Evolutionary conservation across 2,888 invertebrate genomes (phyloP), one percentile per base, ranked within the genome.

Genomic region (Dione vanillae): DNA sequence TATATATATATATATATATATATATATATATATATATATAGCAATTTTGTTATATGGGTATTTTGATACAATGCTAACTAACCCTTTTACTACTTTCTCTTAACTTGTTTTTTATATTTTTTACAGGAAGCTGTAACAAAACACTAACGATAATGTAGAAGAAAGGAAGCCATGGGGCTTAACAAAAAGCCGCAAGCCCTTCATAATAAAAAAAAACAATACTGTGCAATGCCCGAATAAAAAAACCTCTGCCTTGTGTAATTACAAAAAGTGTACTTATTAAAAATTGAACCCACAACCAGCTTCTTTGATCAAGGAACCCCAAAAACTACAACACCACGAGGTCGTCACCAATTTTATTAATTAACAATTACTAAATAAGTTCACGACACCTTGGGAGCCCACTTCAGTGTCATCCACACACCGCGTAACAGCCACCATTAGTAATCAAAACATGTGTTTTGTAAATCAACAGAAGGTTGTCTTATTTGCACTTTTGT

Each of bases 341-440:
- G 37, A 49, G 49, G 49, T 49, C 49, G 19, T 19, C 49, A 19
- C 19, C 10, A 10, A 19, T 49, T 12, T 16, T 19, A 11, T 49
- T 49, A 19, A 49, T 49, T 19, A 49, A 49, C 19, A 49, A 49
- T 10, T 49, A 49, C 49, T 49, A 49, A 49, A 49, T 49, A 49
- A 11, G 49, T 49, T 19, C 49, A 49, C 19, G 49, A 49, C 49
- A 19, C 49, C 49, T 49, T 49, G 49, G 49, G 11, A 49, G 6
- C 49, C 49, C 49, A 49, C 49, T 10, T 19, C 19, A 49, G 10
- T 49, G 10, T 19, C 16, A 19, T 19, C 10, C 51, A 35, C 52
- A 35, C 37, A 37, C 37, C 27, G 47, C 47, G 47, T 47, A 47
- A 47, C 16, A 16, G 8, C 47, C 9, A 16, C 1, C 47, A 47